Conservation (phyloP, 2,888 invertebrate genomes). For the Cephus rjabovi region DNA sequence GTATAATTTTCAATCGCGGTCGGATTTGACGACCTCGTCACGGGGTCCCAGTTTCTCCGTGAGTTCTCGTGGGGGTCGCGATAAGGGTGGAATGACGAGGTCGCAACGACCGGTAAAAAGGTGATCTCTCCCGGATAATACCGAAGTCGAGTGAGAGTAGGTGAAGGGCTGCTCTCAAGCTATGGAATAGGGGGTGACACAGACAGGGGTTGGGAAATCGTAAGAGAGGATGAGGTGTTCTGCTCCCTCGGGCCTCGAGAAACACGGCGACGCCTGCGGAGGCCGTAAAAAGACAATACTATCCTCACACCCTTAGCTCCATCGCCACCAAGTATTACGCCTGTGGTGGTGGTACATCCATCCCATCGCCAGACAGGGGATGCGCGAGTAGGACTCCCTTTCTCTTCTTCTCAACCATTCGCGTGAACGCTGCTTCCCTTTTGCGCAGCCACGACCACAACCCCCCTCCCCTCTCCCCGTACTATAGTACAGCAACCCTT, state of each 20-base stretch:
- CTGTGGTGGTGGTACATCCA: conserved; percentile 3
- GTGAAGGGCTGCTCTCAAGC: conserved; percentile 1
- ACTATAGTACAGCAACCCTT: not conserved
- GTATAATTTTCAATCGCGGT: conserved; percentile 67
- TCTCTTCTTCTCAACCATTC: conserved; percentile 3
- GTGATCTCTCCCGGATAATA: conserved; percentile 63
- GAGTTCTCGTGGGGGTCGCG: conserved; percentile 43
- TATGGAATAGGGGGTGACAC: conserved; percentile 22
- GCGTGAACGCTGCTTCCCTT: not conserved
- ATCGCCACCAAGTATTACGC: conserved; percentile 43
- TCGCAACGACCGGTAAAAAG: conserved; percentile 67
- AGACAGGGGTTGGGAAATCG: conserved; percentile 23
- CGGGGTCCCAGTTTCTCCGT: conserved; percentile 35
- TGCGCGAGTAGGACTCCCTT: conserved; percentile 3
- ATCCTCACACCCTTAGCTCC: conserved; percentile 42
- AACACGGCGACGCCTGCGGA: conserved; percentile 47
- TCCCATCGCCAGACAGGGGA: not conserved
- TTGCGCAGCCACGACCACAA: not conserved
- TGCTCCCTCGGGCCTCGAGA: conserved; percentile 42
- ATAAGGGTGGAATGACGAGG: conserved; percentile 66
- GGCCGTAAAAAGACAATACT: conserved; percentile 64
- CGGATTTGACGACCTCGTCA: conserved; percentile 66
- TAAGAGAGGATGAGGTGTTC: conserved; percentile 27
- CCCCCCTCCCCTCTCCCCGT: fast-evolving
- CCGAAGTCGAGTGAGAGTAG: conserved; percentile 33